Evolutionary conservation across 2,888 invertebrate genomes (phyloP).

Genomic region (Aradus depressus): DNA sequence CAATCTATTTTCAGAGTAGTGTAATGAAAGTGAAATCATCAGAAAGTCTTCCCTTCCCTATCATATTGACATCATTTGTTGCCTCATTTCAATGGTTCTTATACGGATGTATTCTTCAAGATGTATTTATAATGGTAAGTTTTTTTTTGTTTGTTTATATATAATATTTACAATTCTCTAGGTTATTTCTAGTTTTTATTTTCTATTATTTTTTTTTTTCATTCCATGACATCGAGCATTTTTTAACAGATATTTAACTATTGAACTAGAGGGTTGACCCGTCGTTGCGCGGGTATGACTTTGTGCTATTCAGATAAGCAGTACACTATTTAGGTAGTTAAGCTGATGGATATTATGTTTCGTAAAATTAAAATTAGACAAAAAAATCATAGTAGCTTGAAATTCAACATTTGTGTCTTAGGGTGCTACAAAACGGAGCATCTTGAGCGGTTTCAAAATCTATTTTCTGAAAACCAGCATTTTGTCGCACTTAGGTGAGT

Average conservation of each 20-base stretch:
- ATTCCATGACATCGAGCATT: no score
- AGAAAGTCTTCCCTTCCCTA: slow-evolving; percentile 75
- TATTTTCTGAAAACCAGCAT: no score
- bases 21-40: slow-evolving; percentile 69
- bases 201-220: no score
- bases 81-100: slow-evolving; percentile 73
- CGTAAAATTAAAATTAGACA: no score
- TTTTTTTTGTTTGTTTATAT: not conserved
- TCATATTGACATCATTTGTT: slow-evolving; percentile 71
- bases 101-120: slow-evolving; percentile 68
- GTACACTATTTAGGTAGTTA: not conserved
- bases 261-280: not conserved
- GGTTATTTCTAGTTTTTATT: not conserved
- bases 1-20: slow-evolving; percentile 43
- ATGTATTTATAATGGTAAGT: slow-evolving; percentile 65
- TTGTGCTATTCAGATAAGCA: not conserved
- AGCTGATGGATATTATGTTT: no score
- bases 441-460: no score
- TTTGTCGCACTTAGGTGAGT: no score
- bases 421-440: no score
- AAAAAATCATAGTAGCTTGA: no score
- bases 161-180: not conserved
- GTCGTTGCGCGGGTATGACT: not conserved
- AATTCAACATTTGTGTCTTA: no score
- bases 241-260: not conserved